Percentiles rank a stretch among this genome's conserved stretches.
These are phyloP conservation scores for Phenacoccus solenopsis DNA, from an alignment of 1,140 invertebrate genomes.

Conservation along the genomic window DNA sequence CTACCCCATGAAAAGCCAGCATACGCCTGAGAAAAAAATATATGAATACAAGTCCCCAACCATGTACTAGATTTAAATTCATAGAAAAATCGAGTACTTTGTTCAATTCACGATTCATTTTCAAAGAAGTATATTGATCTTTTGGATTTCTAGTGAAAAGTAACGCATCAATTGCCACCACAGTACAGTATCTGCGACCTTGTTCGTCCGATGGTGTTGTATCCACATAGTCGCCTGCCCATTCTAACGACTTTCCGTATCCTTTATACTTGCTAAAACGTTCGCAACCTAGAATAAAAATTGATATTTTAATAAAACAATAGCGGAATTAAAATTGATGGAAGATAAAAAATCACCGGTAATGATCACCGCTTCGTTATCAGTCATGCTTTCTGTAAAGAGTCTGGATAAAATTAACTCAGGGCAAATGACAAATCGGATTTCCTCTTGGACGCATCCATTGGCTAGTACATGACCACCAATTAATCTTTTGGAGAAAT, in stretches of 20 bases:
- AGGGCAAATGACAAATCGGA: conserved; percentile 89
- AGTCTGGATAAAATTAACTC: conserved; percentile 80
- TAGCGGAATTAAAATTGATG: neutral
- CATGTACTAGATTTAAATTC: neutral
- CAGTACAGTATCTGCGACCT: conserved; percentile 54
- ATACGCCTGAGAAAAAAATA: conserved; percentile 50
- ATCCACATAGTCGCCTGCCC: conserved; percentile 59
- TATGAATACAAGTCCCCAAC: neutral
- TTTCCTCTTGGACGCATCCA: conserved; percentile 95
- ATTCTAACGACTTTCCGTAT: conserved; percentile 71
- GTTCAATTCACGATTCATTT: conserved; percentile 64
- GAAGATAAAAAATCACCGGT: conserved; percentile 43
- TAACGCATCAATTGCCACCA: conserved; percentile 85
- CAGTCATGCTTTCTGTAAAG: conserved; percentile 68
- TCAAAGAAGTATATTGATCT: conserved; percentile 44
- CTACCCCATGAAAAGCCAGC: conserved; percentile 51
- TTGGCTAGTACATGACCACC: conserved; percentile 86
- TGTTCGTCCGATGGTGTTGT: conserved; percentile 56
- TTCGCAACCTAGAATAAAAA: conserved; percentile 50
- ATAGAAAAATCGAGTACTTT: conserved; percentile 45
- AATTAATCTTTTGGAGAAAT: conserved; percentile 45
- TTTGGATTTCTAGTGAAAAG: conserved; percentile 40
- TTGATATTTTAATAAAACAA: neutral
- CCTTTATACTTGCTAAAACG: conserved; percentile 75
- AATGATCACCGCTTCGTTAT: conserved; percentile 74